Evolutionary conservation across 2,797 vertebrate genomes (phyloP), one percentile per base, ranked within the genome.

Genomic region (Poliocrania exsul): DNA sequence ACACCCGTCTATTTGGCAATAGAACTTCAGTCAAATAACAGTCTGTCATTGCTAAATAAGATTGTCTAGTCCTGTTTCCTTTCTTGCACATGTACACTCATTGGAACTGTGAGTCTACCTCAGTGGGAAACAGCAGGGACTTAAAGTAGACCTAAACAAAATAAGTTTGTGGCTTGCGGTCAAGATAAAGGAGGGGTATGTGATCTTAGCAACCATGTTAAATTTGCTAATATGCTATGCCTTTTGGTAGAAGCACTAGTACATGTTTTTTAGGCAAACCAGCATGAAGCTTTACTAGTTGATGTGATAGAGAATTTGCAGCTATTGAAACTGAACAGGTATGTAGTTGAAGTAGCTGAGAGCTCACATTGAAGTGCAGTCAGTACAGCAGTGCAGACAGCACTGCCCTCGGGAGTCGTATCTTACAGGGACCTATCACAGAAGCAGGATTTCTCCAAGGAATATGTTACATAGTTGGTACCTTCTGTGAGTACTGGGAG

Each of bases 321-420:
- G 6, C 54, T 69, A 10, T 10, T 69, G 47, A 58, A 91, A 64
- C 42, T 65, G 53, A 29, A 51, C 24, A 42, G 50, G 5, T 53
- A 8, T 0, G 0, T 29, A 66, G 0, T 5, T 82, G 26, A 66
- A 75, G 54, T 37, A 62, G 20, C 17, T 66, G 37, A 54, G 31
- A 77, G 31, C 18, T 72, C 13, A 4, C 42, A 26, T 49, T 50
- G n/a, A 33, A 65, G 26, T 75, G 62, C 26, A 72, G 46, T 50
- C 26, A 72, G 46, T 50, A 5, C 11, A 58, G 5, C n/a, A 79
- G 62, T 81, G 67, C 58, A 65, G 78, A 53, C 29, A 91, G 46
- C 15, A 4, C 21, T 61, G 1, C 81, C 42, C 35, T 72, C 26
- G 49, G 49, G 70, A 31, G 21, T 4, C 28, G 16, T 46, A 13